Percentiles rank a stretch among this genome's conserved stretches.
Conservation (phyloP, 2,888 invertebrate species). For the Drosophila eohydei region DNA sequence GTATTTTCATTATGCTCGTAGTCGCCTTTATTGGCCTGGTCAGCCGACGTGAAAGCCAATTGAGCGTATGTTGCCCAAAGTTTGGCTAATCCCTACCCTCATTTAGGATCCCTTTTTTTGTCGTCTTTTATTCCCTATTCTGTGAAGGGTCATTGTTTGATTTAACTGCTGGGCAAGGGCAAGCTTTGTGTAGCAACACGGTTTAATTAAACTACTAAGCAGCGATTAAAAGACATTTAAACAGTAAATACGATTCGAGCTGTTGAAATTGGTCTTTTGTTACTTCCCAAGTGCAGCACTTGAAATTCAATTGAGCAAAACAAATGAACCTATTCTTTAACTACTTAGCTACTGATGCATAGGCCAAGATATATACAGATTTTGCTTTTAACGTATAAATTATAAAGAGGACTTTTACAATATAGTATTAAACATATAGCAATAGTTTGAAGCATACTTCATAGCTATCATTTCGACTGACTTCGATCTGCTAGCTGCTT, state of each 20-base stretch:
- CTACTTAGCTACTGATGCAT: too few relatives aligned
- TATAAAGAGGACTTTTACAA: background rate
- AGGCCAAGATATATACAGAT: too few relatives aligned
- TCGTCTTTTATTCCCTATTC: conserved; percentile 28
- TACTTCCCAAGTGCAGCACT: background rate
- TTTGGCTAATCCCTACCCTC: conserved; percentile 68
- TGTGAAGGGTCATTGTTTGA: conserved; percentile 56
- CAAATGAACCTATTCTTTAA: too few relatives aligned
- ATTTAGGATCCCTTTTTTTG: conserved; percentile 54
- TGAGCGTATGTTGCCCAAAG: conserved; percentile 57
- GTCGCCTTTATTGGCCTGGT: conserved; percentile 47
- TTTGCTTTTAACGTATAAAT: background rate
- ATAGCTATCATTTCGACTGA: background rate
- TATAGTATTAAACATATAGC: background rate
- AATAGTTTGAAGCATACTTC: background rate
- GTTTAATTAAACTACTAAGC: conserved; percentile 71
- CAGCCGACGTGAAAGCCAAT: conserved; percentile 56
- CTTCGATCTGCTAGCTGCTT: background rate
- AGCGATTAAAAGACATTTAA: conserved; percentile 66
- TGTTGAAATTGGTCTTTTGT: conserved; percentile 20
- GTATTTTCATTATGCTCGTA: conserved; percentile 46
- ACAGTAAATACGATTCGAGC: conserved; percentile 49
- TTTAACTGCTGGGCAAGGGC: conserved; percentile 31
- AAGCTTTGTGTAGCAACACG: conserved; percentile 22
- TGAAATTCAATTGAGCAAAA: background rate